A percentile compares a stretch with the other conserved stretches of the same genome.
Evolutionary conservation across 2,888 invertebrate genomes (phyloP).

Genomic region (Macropis europaea): DNA sequence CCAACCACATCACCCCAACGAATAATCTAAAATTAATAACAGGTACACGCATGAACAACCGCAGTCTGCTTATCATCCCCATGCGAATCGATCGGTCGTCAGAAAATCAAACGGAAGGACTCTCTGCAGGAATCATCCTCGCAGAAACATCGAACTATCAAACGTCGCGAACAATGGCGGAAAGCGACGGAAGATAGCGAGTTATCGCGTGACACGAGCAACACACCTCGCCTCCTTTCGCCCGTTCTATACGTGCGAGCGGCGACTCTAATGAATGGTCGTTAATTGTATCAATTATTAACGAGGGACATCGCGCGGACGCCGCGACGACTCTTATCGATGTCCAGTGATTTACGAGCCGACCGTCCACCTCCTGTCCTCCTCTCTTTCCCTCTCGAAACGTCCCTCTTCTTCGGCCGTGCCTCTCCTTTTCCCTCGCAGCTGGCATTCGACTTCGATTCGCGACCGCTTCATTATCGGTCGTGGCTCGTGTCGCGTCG

Average conservation of each 20-base stretch:
- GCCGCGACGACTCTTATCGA: conserved; percentile 73
- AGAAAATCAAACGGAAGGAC: too few relatives aligned
- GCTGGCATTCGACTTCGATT: conserved; percentile 11
- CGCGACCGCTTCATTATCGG: conserved; percentile 58
- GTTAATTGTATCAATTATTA: conserved; percentile 78
- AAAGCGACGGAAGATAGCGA: conserved; percentile 35
- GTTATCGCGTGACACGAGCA: conserved; percentile 51
- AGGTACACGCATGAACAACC: too few relatives aligned
- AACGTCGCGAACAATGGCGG: neutral
- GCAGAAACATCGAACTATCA: too few relatives aligned
- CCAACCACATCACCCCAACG: too few relatives aligned
- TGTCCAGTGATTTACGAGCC: conserved; percentile 74
- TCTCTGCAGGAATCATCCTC: too few relatives aligned
- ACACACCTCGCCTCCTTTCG: conserved; percentile 21
- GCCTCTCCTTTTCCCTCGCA: neutral
- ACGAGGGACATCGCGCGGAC: conserved; percentile 70
- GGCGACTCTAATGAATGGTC: conserved; percentile 73
- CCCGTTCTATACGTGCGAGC: conserved; percentile 34
- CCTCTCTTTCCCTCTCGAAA: conserved; percentile 28
- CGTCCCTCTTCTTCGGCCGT: conserved; percentile 9
- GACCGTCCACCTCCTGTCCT: conserved; percentile 30
- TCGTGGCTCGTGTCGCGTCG: conserved; percentile 22
- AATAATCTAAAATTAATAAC: too few relatives aligned
- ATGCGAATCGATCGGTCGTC: too few relatives aligned
- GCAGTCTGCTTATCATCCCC: too few relatives aligned